These are phyloP conservation scores for Byasa hedistus DNA, from an alignment of 2,888 invertebrate species.

Conservation along the genomic window DNA sequence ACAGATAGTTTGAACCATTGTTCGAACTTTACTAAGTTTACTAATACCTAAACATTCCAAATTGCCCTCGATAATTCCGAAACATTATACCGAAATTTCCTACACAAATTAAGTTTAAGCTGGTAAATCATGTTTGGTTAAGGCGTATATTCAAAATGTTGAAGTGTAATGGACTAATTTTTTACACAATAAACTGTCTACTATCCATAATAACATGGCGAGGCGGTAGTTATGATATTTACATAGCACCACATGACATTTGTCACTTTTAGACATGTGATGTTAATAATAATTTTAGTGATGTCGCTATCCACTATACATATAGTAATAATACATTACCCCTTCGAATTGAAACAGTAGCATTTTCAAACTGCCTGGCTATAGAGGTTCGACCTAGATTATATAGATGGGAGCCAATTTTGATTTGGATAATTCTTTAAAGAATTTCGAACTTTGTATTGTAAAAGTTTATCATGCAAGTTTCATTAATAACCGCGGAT, in stretches of 20 bases:
- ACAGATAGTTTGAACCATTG: conserved; percentile 50
- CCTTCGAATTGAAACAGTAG: no score
- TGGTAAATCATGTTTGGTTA: neutral
- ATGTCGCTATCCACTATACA: no score
- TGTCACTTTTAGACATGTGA: no score
- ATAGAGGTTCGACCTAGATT: no score
- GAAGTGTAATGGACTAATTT: neutral
- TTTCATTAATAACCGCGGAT: conserved; percentile 38
- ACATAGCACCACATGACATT: neutral
- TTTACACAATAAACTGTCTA: neutral
- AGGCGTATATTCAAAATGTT: neutral
- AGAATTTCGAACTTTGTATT: neutral
- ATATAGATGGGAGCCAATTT: neutral
- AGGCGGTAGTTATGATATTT: neutral
- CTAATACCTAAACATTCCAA: conserved; percentile 39
- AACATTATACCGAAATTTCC: conserved; percentile 18
- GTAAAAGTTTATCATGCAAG: neutral
- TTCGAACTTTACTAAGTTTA: conserved; percentile 43
- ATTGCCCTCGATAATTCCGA: conserved; percentile 26
- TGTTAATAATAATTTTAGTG: neutral
- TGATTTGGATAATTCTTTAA: neutral
- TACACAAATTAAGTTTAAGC: conserved; percentile 4
- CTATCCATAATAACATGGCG: neutral
- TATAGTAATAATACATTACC: no score
- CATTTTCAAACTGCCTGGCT: no score